These are phyloP conservation scores for Silvanus unidentatus DNA, from an alignment of 2,888 invertebrate genomes.

Conservation along the genomic window DNA sequence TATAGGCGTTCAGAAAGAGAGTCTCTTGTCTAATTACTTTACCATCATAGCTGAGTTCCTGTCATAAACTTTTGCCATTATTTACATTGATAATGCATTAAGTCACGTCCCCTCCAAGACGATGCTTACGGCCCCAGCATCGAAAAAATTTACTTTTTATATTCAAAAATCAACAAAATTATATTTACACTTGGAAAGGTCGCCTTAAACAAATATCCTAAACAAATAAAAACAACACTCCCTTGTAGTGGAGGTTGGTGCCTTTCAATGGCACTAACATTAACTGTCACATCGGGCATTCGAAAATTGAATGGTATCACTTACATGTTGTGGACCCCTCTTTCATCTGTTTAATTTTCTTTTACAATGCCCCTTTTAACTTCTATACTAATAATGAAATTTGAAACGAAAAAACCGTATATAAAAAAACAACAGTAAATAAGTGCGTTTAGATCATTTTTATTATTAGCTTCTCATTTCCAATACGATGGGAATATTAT, in stretches of 20 bases:
- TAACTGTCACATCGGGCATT: background rate
- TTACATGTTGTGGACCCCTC: constrained; percentile 22
- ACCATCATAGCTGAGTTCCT: too few relatives aligned
- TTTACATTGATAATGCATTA: constrained; percentile 1
- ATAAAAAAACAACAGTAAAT: constrained; percentile 10
- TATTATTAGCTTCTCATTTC: background rate
- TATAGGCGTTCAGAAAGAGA: too few relatives aligned
- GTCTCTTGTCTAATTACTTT: too few relatives aligned
- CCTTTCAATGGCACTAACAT: background rate
- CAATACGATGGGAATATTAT: too few relatives aligned
- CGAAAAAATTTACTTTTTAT: constrained; percentile 22
- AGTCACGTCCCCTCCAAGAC: too few relatives aligned
- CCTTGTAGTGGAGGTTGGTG: constrained; percentile 32
- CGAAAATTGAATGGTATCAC: constrained; percentile 27
- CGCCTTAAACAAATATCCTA: constrained; percentile 38
- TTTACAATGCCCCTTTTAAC: constrained; percentile 27
- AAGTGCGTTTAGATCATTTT: constrained; percentile 1
- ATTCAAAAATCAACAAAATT: constrained; percentile 29
- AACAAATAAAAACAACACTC: constrained; percentile 39
- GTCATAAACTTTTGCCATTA: background rate
- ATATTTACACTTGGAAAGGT: constrained; percentile 39
- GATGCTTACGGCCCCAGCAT: too few relatives aligned
- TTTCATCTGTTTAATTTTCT: constrained; percentile 21
- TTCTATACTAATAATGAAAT: constrained; percentile 22
- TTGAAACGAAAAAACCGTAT: constrained; percentile 20